Evolutionary conservation across 2,797 vertebrate genomes (phyloP).

Genomic region (Poeciliopsis presidionis): DNA sequence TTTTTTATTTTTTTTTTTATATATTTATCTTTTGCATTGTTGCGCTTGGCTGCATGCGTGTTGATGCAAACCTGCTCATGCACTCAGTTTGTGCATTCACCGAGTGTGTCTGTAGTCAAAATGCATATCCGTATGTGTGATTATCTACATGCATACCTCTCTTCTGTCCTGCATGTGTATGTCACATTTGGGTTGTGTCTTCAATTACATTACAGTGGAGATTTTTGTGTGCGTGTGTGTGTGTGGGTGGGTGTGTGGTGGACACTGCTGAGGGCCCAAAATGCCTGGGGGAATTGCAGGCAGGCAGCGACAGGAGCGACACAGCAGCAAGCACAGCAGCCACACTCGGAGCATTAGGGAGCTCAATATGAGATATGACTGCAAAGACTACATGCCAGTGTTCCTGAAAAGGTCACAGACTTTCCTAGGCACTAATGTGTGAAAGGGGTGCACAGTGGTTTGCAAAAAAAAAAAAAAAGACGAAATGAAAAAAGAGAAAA

Average conservation of each 20-base stretch:
- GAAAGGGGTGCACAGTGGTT: constrained; percentile 75
- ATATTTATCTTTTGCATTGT: constrained; percentile 9
- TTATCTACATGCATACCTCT: constrained; percentile 35
- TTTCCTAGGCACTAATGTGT: constrained; percentile 81
- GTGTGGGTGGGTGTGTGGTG: constrained; percentile 49
- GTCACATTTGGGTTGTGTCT: constrained; percentile 81
- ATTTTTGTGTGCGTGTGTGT: constrained; percentile 47
- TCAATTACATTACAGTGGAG: constrained; percentile 76
- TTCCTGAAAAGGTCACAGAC: constrained; percentile 82
- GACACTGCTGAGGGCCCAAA: constrained; percentile 78
- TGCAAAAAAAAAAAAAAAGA: constrained; percentile 34
- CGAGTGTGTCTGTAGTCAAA: constrained; percentile 15
- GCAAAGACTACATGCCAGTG: constrained; percentile 76
- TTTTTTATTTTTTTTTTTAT: neutral
- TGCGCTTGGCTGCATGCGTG: constrained; percentile 28
- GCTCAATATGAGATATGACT: constrained; percentile 84
- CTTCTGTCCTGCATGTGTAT: constrained; percentile 57
- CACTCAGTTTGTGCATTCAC: constrained; percentile 20
- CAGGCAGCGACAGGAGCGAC: constrained; percentile 70
- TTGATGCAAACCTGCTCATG: constrained; percentile 29
- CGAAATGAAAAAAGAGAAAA: neutral
- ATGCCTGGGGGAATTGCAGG: constrained; percentile 70
- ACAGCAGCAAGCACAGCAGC: constrained; percentile 65
- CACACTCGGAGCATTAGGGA: constrained; percentile 72
- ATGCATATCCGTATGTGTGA: constrained; percentile 30